Evolutionary conservation across 2,888 invertebrate genomes (phyloP), one percentile per base, ranked within the genome.

Genomic region (Luffia ferchaultella): DNA sequence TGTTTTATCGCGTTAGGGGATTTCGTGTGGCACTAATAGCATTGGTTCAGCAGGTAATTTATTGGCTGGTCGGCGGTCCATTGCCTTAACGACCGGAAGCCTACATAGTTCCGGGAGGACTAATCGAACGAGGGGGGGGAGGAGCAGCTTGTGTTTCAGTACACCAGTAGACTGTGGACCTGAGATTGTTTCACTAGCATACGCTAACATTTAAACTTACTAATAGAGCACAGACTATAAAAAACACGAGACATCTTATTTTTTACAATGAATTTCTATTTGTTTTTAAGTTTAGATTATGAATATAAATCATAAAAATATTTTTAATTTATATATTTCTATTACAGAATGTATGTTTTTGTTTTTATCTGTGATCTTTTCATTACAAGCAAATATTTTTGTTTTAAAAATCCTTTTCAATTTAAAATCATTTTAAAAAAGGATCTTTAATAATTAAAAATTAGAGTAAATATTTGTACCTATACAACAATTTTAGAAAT

Each of bases 91-190:
- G 75, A 75, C 66, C 62, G 30, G 30, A 30, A 30, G 61, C 57
- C 61, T 60, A 65, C 73, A 72, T 72, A 71, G 71, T 70, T 73
- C 68, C 68, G 64, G 63, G 68, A 67, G 68, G 68, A 70, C 72
- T 73, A 68, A 60, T 59, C 53, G 43, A 30, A 30, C 30, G 30
- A 12, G 12, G 30, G 12, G 30, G 30, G 30, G 30, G 12, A 30
- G 5, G 30, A 30, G 30, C 12, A 30, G 5, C 30, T 12, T 30
- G 30, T 30, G 12, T 7, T 30, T 30, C 30, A 7, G 30, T 30
- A 7, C 30, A n/a, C n/a, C n/a, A n/a, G n/a, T n/a, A n/a, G 30
- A 30, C 30, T 30, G 30, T 30, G 5, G 3, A 12, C 30, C 30
- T 3, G 12, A 3, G 30, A 7, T 7, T 12, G 30, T 30, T 12